Evolutionary conservation across 2,888 invertebrate species (phyloP).

Genomic region (Caenorhabditis sp.): DNA sequence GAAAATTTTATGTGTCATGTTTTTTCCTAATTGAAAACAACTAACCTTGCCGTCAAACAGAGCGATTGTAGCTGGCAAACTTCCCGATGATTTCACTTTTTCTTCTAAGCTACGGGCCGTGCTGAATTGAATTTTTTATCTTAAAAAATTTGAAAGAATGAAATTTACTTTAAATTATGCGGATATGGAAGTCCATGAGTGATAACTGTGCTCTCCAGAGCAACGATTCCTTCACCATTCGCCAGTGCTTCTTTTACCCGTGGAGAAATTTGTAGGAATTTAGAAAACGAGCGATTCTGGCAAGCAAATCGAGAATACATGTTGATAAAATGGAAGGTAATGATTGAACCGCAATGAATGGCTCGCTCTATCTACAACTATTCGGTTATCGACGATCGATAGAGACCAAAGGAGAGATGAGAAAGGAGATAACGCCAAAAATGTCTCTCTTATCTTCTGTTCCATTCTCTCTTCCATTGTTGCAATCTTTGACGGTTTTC

Average conservation of each 20-base stretch:
- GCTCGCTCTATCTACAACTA: conserved; percentile 30
- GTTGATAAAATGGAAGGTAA: conserved; percentile 5
- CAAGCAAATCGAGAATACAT: conserved; percentile 30
- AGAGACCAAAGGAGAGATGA: conserved; percentile 24
- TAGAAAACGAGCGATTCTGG: conserved; percentile 52
- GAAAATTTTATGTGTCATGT: too few species aligned
- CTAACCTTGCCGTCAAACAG: conserved; percentile 88
- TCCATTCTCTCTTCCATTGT: conserved; percentile 1
- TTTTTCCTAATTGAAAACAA: too few species aligned
- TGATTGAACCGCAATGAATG: not conserved
- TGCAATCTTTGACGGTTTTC: conserved; percentile 19
- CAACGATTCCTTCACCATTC: conserved; percentile 87
- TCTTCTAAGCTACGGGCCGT: conserved; percentile 91
- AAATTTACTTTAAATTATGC: conserved; percentile 88
- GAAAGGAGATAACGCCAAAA: conserved; percentile 28
- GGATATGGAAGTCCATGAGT: conserved; percentile 99
- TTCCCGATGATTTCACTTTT: conserved; percentile 87
- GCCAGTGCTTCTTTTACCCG: conserved; percentile 69
- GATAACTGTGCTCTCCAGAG: conserved; percentile 97
- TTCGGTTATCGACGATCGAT: conserved; percentile 29
- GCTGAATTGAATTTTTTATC: conserved; percentile 79
- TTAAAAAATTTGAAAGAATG: not conserved
- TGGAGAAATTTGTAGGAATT: conserved; percentile 63
- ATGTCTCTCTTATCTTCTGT: conserved; percentile 9
- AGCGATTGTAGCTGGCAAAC: conserved; percentile 94